Base-by-base conservation (phyloP, 2,113 vertebrate genomes). In the Campylorhamphus procurvoides region DNA sequence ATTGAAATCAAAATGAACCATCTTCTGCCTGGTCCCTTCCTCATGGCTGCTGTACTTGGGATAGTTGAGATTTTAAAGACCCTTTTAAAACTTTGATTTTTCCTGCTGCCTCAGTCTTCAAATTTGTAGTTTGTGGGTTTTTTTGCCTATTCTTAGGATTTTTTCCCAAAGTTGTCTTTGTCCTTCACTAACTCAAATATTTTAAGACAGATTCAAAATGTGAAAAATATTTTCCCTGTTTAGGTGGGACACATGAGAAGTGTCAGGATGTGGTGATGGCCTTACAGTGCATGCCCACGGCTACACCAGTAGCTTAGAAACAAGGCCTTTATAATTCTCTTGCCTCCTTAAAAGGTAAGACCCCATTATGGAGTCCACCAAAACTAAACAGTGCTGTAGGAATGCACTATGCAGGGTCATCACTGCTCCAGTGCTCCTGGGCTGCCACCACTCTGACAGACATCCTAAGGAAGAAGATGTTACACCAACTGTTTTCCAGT, bases 401-500 rank as follows among this genome's bases (percentile, higher is more conserved):
- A 60, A 25, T 49, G 40, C 27, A 44, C 24, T 40, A 18, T 39
- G 42, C 63, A 69, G 19, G 20, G 11, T 18, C 5, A 0, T 15
- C 72, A 46, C 39, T 9, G 55, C 50, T 63, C 67, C 31, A 3
- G 1, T 6, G 19, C 39, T 33, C 3, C 20, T 12, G 4, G 28
- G 2, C 28, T 33, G 39, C 4, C 2, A 3, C 31, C 11, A 28
- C 17, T 50, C 37, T 2, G 12, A 18, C 9, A 35, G 18, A 19
- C 20, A 19, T 9, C 40, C 12, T 12, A 8, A 35, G 39, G n/a
- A 33, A 37, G 14, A 10, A 10, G 6, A 7, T 4, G 33, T 37
- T 19, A 40, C 11, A 14, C 0, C 0, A 0, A 16, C 44, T 64
- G 2, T 39, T 53, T 24, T 69, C 58, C 39, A 68, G 20, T 18